Percentiles rank a stretch among this genome's conserved stretches.
Evolutionary conservation across 2,888 invertebrate species (phyloP).

Genomic region (Ditula angustiorana): DNA sequence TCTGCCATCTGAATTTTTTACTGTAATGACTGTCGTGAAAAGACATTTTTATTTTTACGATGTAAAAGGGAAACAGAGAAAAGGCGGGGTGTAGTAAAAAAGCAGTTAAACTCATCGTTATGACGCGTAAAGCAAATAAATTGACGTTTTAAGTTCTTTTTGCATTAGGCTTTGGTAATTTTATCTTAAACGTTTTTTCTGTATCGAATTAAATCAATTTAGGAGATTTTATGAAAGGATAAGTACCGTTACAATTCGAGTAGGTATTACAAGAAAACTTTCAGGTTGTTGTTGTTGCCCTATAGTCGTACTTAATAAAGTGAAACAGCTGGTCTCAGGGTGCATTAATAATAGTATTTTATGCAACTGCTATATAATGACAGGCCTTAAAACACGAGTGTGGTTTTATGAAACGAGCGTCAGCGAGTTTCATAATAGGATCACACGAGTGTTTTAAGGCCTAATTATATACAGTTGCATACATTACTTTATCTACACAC

Average conservation of each 20-base stretch:
- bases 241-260: not conserved
- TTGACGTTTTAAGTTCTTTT: slow-evolving; percentile 36
- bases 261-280: too few relatives aligned
- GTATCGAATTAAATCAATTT: not conserved
- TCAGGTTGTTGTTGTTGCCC: too few relatives aligned
- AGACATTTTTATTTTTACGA: slow-evolving; percentile 41
- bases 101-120: slow-evolving; percentile 40
- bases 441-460: too few relatives aligned
- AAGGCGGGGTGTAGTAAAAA: slow-evolving; percentile 39
- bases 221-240: not conserved
- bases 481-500: too few relatives aligned
- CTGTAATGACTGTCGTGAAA: slow-evolving; percentile 33
- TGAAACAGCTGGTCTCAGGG: too few relatives aligned
- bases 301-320: too few relatives aligned
- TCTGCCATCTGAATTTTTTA: slow-evolving; percentile 31
- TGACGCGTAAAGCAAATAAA: slow-evolving; percentile 39
- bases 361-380: too few relatives aligned
- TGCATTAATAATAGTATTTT: too few relatives aligned
- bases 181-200: slow-evolving; percentile 5
- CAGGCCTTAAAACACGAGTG: too few relatives aligned
- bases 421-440: too few relatives aligned
- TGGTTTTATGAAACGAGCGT: too few relatives aligned
- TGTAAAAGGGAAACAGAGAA: slow-evolving; percentile 40
- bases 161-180: slow-evolving; percentile 31
- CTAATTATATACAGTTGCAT: too few relatives aligned